A percentile compares a stretch with the other conserved stretches of the same genome.
phyloP scores from a whole-genome alignment of 2,888 invertebrate genomes.

The Limnephilus auricula region DNA sequence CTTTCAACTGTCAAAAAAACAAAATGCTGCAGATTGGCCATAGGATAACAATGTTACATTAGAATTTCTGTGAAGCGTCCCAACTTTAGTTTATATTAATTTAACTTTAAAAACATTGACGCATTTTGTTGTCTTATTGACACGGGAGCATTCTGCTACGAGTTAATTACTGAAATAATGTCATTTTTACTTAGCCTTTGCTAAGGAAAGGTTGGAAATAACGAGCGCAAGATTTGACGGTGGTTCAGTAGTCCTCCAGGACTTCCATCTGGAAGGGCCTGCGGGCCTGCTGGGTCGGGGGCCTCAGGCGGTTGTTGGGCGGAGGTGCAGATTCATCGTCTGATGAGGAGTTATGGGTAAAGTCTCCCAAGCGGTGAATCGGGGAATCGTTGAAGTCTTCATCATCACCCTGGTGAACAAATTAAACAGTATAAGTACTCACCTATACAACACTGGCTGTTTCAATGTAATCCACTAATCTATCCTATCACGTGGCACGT shows the following conservation, averaged over 20 bases:
- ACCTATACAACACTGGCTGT: too few relatives aligned
- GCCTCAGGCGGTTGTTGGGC: constrained; percentile 40
- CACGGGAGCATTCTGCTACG: too few relatives aligned
- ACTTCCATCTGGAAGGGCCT: constrained; percentile 65
- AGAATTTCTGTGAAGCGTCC: too few relatives aligned
- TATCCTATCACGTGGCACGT: too few relatives aligned
- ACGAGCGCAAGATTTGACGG: neutral
- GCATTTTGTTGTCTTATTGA: too few relatives aligned
- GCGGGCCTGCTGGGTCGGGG: constrained; percentile 50
- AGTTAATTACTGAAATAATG: neutral
- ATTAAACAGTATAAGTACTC: neutral
- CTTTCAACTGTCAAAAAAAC: too few relatives aligned
- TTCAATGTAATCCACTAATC: too few relatives aligned
- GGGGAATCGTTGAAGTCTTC: constrained; percentile 62
- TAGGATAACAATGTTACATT: too few relatives aligned
- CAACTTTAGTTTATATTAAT: too few relatives aligned
- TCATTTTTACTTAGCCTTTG: neutral
- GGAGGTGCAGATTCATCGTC: constrained; percentile 48
- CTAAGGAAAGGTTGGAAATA: neutral
- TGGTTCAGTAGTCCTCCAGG: constrained; percentile 61
- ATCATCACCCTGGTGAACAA: constrained; percentile 60
- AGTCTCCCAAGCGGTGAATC: constrained; percentile 61
- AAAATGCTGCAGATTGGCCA: too few relatives aligned
- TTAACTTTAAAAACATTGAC: too few relatives aligned
- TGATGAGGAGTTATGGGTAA: constrained; percentile 61